Conservation (phyloP, 2,888 invertebrate genomes). For the Drosophila greeni region DNA sequence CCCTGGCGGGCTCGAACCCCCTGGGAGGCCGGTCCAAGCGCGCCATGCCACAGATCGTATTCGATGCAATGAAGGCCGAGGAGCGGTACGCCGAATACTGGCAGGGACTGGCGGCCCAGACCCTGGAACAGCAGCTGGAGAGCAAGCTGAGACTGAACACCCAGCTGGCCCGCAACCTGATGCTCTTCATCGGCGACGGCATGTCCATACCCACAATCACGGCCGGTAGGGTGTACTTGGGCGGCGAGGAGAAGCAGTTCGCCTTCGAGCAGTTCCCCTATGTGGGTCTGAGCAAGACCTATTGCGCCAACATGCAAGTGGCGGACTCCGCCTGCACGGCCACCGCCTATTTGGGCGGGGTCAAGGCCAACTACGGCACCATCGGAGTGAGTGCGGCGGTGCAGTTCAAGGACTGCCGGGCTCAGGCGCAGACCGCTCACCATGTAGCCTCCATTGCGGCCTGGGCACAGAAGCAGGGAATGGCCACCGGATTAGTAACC, state of each 20-base stretch:
- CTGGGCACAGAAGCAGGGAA: conserved; percentile 85
- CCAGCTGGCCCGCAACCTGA: conserved; percentile 81
- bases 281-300: conserved; percentile 88
- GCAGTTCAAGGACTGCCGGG: conserved; percentile 83
- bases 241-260: conserved; percentile 87
- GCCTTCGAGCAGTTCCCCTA: conserved; percentile 88
- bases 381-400: conserved; percentile 87
- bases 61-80: conserved; percentile 65
- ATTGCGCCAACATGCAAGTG: conserved; percentile 88
- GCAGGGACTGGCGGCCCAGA: conserved; percentile 79
- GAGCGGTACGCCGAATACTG: conserved; percentile 79
- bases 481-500: conserved; percentile 85
- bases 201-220: conserved; percentile 92
- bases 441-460: conserved; percentile 84
- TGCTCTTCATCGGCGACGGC: conserved; percentile 89
- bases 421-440: conserved; percentile 81
- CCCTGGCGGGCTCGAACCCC: conserved; percentile 2
- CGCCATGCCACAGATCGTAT: conserved; percentile 74
- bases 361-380: conserved; percentile 88
- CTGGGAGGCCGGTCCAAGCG: conserved; percentile 58
- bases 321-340: conserved; percentile 92
- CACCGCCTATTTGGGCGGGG: conserved; percentile 88
- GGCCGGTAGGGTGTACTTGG: conserved; percentile 87
- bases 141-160: conserved; percentile 73
- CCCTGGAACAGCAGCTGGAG: conserved; percentile 77